Base-by-base conservation (phyloP, 2,888 invertebrate species). In the Aphelenchoides bicaudatus region DNA sequence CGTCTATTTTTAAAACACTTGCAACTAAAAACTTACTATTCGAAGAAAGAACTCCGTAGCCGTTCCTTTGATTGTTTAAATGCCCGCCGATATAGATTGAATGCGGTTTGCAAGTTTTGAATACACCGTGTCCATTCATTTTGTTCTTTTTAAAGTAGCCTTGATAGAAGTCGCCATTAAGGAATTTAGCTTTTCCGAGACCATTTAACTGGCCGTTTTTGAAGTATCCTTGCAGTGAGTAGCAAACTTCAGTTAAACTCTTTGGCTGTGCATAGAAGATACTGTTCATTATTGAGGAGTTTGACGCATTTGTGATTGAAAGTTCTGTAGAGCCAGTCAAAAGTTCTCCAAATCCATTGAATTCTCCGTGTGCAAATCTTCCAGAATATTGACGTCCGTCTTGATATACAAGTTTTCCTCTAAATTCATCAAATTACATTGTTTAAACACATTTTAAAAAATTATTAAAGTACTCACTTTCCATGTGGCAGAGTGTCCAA, bases 1-100 rank as follows among this genome's bases (percentile, higher is more conserved):
- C 55, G 55, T 6, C 27, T n/a, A n/a, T n/a, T n/a, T 5, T n/a
- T n/a, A n/a, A n/a, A n/a, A n/a, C n/a, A n/a, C n/a, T n/a, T n/a
- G n/a, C n/a, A n/a, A n/a, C n/a, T n/a, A n/a, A 43, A n/a, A n/a
- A 43, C 55, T 29, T 39, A 63, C 64, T 52, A 21, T 50, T 62
- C 1, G 62, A 50, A 2, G 60, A 62, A 25, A 46, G 49, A 13
- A 65, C 66, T 2, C 66, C 66, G 72, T 91, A 91, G 0, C 91
- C 91, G 68, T 87, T 86, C 68, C 86, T 87, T 1, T 84, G 84
- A 21, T 90, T 90, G 51, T 83, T 83, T 13, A 84, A 83, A 87
- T 90, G 91, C 74, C 90, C 90, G 0, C 91, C 91, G n/a, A 90
- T 88, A 78, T 91, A 91, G n/a, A 59, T n/a, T 1, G 28, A 30